Percentiles rank a stretch among this genome's conserved stretches.
Evolutionary conservation across 2,113 vertebrate species (phyloP).

Genomic region (Trinectes maculatus): DNA sequence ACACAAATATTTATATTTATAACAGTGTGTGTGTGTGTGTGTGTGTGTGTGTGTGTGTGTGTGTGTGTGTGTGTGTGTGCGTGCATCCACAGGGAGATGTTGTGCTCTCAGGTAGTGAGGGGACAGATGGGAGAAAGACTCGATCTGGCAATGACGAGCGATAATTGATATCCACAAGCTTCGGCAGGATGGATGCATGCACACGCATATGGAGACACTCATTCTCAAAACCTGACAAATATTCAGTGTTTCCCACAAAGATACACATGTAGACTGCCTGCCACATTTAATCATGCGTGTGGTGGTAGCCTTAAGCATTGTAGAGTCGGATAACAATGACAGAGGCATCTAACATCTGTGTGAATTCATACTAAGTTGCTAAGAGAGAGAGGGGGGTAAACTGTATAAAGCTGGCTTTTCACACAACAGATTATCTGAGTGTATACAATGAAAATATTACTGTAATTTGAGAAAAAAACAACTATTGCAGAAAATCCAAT

Average conservation of each 20-base stretch:
- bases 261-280: not conserved
- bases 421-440: slow-evolving; percentile 33
- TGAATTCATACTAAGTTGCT: slow-evolving; percentile 37
- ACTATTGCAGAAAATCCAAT: slow-evolving; percentile 29
- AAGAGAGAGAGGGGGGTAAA: slow-evolving; percentile 8
- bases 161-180: slow-evolving; percentile 65
- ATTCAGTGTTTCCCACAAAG: not conserved
- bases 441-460: slow-evolving; percentile 35
- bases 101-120: slow-evolving; percentile 35
- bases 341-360: slow-evolving; percentile 5
- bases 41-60: not conserved
- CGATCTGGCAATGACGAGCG: slow-evolving; percentile 33
- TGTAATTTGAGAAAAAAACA: slow-evolving; percentile 20
- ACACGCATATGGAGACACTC: slow-evolving; percentile 12
- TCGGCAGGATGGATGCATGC: slow-evolving; percentile 19
- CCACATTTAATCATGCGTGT: not conserved
- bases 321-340: not conserved
- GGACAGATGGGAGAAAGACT: slow-evolving; percentile 60
- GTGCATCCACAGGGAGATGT: slow-evolving; percentile 28
- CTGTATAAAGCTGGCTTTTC: slow-evolving; percentile 18
- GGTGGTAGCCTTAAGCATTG: slow-evolving; percentile 5
- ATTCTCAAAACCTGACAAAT: slow-evolving; percentile 12
- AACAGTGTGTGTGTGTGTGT: too few species aligned
- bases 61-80: slow-evolving; percentile 1
- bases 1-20: not conserved